Evolutionary conservation across 1,140 invertebrate genomes (phyloP).

Genomic region (Tetragnatha versicolor): DNA sequence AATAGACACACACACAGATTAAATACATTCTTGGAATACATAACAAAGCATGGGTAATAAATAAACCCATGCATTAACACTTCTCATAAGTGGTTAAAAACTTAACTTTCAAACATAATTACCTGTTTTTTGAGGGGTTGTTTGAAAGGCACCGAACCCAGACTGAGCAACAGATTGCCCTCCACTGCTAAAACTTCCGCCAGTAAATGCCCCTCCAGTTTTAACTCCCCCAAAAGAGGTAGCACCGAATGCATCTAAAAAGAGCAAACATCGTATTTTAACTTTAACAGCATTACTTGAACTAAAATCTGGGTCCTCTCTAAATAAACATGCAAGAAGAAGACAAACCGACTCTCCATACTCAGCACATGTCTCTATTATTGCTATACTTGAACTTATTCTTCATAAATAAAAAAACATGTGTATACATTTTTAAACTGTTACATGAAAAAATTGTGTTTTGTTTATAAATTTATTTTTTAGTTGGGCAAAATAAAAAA

Average conservation of each 20-base stretch:
- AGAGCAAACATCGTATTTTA: neutral
- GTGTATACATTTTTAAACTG: too few relatives aligned
- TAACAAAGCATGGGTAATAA: neutral
- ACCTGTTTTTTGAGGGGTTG: conserved; percentile 34
- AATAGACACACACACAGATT: neutral
- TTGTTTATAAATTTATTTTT: too few relatives aligned
- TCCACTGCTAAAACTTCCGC: conserved; percentile 47
- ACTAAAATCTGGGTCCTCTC: neutral
- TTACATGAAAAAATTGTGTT: too few relatives aligned
- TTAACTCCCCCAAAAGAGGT: conserved; percentile 24
- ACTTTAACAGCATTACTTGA: too few relatives aligned
- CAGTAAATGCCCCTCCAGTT: conserved; percentile 17
- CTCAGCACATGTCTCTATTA: too few relatives aligned
- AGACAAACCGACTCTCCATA: too few relatives aligned
- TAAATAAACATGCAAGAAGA: neutral
- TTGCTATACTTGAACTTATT: too few relatives aligned
- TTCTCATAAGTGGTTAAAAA: neutral
- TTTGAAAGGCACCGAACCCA: conserved; percentile 57
- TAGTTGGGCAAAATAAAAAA: too few relatives aligned
- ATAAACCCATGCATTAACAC: too few relatives aligned
- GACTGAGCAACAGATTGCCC: conserved; percentile 49
- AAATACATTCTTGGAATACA: neutral
- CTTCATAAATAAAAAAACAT: too few relatives aligned
- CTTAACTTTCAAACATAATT: neutral
- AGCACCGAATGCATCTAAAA: conserved; percentile 56